Base-by-base conservation (phyloP, 2,797 vertebrate species). In the Vireo griseus region DNA sequence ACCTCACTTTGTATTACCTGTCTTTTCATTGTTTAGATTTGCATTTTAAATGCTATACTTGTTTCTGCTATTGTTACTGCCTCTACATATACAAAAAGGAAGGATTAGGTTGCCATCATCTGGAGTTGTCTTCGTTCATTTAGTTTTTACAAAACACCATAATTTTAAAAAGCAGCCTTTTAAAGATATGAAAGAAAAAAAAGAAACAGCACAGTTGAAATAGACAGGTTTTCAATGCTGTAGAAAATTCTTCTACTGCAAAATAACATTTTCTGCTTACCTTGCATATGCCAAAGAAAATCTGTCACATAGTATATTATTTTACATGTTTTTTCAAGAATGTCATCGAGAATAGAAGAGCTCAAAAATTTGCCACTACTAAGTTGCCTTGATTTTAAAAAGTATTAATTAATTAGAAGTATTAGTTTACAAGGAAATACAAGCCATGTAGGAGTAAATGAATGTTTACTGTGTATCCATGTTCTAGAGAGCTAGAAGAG, bases 21-120 rank as follows among this genome's bases (percentile, higher is more conserved):
- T 78, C 61, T 77, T 94, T 65, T 80, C 45, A 86, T n/a, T 77
- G 72, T 40, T 94, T 57, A 89, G 51, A 88, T 86, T 77, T 90
- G 35, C 29, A 67, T 31, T 83, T 87, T 71, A 63, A 90, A 61
- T 62, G 33, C 77, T 90, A n/a, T 59, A 83, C 47, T 37, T 45
- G 13, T 72, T 94, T 83, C 57, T 90, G 44, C 58, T 83, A 33
- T 35, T 89, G 25, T 81, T 81, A 40, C 79, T 84, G 40, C 52
- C 74, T 88, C 39, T 67, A 86, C 6, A 33, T 35, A 81, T 12
- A 61, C 4, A 90, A 74, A 91, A 77, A 29, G 22, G 44, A 88
- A 86, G 48, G 65, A 83, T 74, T 85, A 92, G 48, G 83, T 88
- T 96, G 72, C 57, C 71, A 86, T 90, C 55, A 71, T 42, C 63